These are phyloP conservation scores for Xestia c-nigrum DNA, from an alignment of 2,888 invertebrate species.

Conservation along the genomic window DNA sequence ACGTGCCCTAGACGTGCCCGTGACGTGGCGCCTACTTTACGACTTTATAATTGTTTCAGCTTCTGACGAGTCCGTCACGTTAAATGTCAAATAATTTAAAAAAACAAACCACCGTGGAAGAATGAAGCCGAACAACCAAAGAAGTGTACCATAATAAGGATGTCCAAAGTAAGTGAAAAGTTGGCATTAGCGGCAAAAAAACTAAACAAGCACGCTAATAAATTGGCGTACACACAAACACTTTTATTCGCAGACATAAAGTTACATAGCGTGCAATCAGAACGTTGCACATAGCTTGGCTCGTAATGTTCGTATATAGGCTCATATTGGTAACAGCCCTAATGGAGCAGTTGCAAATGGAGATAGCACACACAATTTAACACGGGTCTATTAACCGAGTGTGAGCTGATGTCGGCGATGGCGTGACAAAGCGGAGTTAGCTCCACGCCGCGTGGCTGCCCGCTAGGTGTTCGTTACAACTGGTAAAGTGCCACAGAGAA, in stretches of 20 bases:
- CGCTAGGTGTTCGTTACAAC: conserved; percentile 81
- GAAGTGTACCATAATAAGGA: conserved; percentile 27
- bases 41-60: conserved; percentile 63
- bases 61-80: conserved; percentile 35
- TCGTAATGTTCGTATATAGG: conserved; percentile 51
- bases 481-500: conserved; percentile 76
- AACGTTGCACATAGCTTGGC: conserved; percentile 56
- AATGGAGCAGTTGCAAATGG: conserved; percentile 77
- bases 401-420: conserved; percentile 77
- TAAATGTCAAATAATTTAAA: conserved; percentile 29
- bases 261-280: conserved; percentile 61
- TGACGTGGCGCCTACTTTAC: conserved; percentile 53
- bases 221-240: conserved; percentile 56
- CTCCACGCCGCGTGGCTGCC: conserved; percentile 70
- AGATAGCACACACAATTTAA: conserved; percentile 86
- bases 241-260: conserved; percentile 49
- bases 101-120: conserved; percentile 18
- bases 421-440: conserved; percentile 86
- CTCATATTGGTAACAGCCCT: conserved; percentile 69
- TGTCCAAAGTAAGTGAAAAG: conserved; percentile 50
- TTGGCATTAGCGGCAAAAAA: conserved; percentile 42
- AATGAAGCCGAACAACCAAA: conserved; percentile 8
- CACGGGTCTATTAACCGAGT: conserved; percentile 75
- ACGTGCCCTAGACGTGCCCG: conserved; percentile 55
- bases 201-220: conserved; percentile 38